phyloP scores from a whole-genome alignment of 2,113 vertebrate genomes.

The Odocoileus hemionus region DNA sequence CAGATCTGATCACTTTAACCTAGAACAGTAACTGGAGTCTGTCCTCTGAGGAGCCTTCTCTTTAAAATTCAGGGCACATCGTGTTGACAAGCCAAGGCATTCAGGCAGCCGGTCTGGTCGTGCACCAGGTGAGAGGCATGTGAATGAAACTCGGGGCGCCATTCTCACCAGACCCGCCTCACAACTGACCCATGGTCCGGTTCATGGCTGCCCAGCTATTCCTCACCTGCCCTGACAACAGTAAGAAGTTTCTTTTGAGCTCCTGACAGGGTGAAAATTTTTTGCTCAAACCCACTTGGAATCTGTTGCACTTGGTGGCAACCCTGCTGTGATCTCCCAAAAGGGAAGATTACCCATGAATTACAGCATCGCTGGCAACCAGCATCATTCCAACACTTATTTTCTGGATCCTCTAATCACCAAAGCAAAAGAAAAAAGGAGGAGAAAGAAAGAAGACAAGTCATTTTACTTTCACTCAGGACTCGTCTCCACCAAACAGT shows the following conservation, averaged over 20 bases:
- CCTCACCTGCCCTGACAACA: not conserved
- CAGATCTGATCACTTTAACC: not conserved
- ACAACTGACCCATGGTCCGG: not conserved
- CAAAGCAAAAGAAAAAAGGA: not conserved
- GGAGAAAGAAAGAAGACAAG: not conserved
- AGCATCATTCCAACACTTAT: not conserved
- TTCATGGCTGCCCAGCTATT: not conserved
- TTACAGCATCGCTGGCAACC: not conserved
- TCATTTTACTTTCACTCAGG: not conserved
- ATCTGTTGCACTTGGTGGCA: not conserved
- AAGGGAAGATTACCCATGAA: not conserved
- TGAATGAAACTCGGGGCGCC: not conserved
- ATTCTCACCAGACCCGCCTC: not conserved
- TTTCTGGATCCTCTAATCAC: not conserved
- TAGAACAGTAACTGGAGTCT: not conserved
- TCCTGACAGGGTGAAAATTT: not conserved
- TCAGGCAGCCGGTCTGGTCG: not conserved
- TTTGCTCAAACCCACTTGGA: slow-evolving; percentile 25
- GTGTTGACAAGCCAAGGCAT: slow-evolving; percentile 15
- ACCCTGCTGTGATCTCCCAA: not conserved
- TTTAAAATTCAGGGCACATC: slow-evolving; percentile 47
- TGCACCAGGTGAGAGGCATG: not conserved
- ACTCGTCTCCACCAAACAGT: not conserved
- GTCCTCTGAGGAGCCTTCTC: not conserved
- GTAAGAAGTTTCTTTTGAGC: not conserved